These are phyloP conservation scores for Andinoacara biseriatus DNA, from an alignment of 2,113 vertebrate genomes.

Conservation along the genomic window DNA sequence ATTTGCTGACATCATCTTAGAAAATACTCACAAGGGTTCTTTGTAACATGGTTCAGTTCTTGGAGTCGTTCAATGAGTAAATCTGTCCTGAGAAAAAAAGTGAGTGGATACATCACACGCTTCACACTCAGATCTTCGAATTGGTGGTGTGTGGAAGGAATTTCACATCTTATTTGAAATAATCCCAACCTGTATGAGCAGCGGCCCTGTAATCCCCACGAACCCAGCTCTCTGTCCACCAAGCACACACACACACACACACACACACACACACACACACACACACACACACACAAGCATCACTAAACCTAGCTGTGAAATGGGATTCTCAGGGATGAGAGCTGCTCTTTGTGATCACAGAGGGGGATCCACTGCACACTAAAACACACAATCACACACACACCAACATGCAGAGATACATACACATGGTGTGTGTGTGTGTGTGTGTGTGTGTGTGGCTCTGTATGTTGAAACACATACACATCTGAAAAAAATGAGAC, in stretches of 20 bases:
- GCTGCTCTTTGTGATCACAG: constrained; percentile 74
- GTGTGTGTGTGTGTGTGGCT: background rate
- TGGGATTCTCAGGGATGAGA: constrained; percentile 74
- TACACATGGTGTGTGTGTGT: constrained; percentile 11
- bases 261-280: constrained; percentile 24
- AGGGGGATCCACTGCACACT: constrained; percentile 60
- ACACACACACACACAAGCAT: constrained; percentile 48
- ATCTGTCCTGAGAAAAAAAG: background rate
- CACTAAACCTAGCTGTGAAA: constrained; percentile 63
- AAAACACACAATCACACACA: constrained; percentile 20
- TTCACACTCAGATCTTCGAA: constrained; percentile 23
- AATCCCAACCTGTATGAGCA: constrained; percentile 63
- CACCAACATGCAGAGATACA: constrained; percentile 8
- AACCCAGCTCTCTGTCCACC: background rate
- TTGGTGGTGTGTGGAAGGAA: constrained; percentile 39
- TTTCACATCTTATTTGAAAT: constrained; percentile 67
- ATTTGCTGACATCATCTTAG: background rate
- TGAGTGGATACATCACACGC: background rate
- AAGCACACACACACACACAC: background rate
- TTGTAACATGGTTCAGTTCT: background rate
- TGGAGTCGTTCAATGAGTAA: background rate
- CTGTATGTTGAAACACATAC: constrained; percentile 46
- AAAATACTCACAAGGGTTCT: background rate
- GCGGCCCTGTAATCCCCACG: constrained; percentile 39
- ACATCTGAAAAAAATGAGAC: constrained; percentile 71